Evolutionary conservation across 1,140 invertebrate species (phyloP).

Genomic region (Musca domestica): DNA sequence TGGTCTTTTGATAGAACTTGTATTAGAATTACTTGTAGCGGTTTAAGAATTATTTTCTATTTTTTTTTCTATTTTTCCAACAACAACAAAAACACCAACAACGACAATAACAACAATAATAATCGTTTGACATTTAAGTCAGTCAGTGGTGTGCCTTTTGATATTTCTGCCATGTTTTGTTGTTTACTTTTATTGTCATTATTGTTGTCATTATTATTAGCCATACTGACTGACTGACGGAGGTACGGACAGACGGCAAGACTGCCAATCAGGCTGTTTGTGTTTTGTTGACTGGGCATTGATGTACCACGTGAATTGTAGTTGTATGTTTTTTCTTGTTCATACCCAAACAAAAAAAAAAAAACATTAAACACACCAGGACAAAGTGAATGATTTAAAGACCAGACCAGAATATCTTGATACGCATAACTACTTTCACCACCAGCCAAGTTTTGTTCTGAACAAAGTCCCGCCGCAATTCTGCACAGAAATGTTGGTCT

Average conservation of each 20-base stretch:
- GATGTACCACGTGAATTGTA: too few relatives aligned
- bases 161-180: too few relatives aligned
- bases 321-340: too few relatives aligned
- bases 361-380: too few relatives aligned
- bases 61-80: neutral
- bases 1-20: too few relatives aligned
- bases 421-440: conserved; percentile 21
- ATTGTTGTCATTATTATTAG: conserved; percentile 15
- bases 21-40: conserved; percentile 2
- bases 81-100: neutral
- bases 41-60: conserved; percentile 14
- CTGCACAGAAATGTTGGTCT: too few relatives aligned
- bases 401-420: conserved; percentile 17
- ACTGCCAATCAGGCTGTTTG: too few relatives aligned
- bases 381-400: neutral
- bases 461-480: too few relatives aligned
- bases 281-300: too few relatives aligned
- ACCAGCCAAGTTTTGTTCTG: neutral
- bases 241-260: too few relatives aligned
- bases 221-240: neutral
- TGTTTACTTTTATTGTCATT: neutral
- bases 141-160: conserved; percentile 5
- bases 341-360: too few relatives aligned
- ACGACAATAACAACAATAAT: neutral
- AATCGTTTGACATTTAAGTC: conserved; percentile 11